Evolutionary conservation across 64 coral and sea anemone genomes (phyloP), one percentile per base, ranked within the genome.

Genomic region (Hydrozoanthus tunicans): DNA sequence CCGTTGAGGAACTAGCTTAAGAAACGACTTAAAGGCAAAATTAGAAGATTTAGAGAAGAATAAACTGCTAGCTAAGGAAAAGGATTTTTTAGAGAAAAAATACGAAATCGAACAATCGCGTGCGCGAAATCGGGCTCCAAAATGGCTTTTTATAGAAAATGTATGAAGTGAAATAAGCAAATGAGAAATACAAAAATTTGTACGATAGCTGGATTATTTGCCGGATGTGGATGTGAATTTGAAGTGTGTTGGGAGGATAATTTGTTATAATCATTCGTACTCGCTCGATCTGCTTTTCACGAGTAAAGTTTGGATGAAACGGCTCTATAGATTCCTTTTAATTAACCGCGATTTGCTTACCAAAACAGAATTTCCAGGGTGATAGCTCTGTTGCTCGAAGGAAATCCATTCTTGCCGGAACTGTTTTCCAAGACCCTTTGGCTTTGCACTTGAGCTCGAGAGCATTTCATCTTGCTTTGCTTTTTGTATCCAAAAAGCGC

Each of bases 11-110:
- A n/a, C n/a, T n/a, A n/a, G n/a, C n/a, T n/a, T n/a, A n/a, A n/a
- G n/a, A n/a, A n/a, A n/a, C n/a, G n/a, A n/a, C n/a, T n/a, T n/a
- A n/a, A n/a, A n/a, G n/a, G n/a, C n/a, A n/a, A n/a, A n/a, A n/a
- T n/a, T n/a, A n/a, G n/a, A n/a, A n/a, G n/a, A n/a, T 43, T 70
- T 91, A 23, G 80, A 94, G 53, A n/a, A 58, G 17, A 62, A 55
- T 26, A 74, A 77, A 64, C 43, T n/a, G 13, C 57, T 55, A 7
- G 17, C 60, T 67, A 59, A 26, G 11, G 94, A 95, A 73, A 86
- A 95, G 51, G 79, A 95, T 70, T 90, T 58, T 62, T 72, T 89
- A 3, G 6, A 78, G 54, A 73, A 62, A n/a, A 95, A 92, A 60
- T 2, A 83, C 17, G 82, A 95, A 59, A 62, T 92, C 11, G 81